Evolutionary conservation across 2,113 vertebrate species (phyloP), one percentile per base, ranked within the genome.

Genomic region (Proterorhinus semilunaris): DNA sequence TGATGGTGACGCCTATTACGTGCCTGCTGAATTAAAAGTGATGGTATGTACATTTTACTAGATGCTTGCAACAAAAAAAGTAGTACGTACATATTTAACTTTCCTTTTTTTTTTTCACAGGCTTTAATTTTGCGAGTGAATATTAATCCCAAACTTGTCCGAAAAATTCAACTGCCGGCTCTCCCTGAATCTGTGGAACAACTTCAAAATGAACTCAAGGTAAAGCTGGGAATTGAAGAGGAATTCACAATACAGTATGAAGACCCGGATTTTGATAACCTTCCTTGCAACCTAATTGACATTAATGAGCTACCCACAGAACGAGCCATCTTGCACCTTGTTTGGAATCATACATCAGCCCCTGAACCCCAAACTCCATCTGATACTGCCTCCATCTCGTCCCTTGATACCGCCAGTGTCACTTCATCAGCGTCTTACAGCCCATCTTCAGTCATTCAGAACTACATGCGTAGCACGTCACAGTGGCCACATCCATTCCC

Each of bases 401-500:
- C 79, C 8, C 64, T 59, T 8, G 71, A 78, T 5, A 75, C 80
- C 47, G 50, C 16, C 21, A 69, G 75, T 65, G 10, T 74, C 12
- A 11, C 15, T 50, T 66, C 64, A 27, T 21, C 50, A 10, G 36
- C 49, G 7, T 6, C 5, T 1, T 1, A 10, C 6, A 46, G 49
- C 7, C 58, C 0, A 4, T 12, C 49, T 0, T 16, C 58, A 17
- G 16, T 42, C 9, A 52, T 21, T 50, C 47, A 12, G 49, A 53
- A 0, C 0, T 62, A 62, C 7, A 53, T 62, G 50, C 50, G 49
- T 16, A 7, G 10, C 1, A 61, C 21, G 12, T 0, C 49, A 27
- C 7, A 58, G 45, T 70, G 66, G 76, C 76, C 72, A 4, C 47
- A 27, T n/a, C 67, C 71, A 42, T 82, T 79, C 43, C 69, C 72